Base-by-base conservation (phyloP, 1,140 invertebrate genomes). In the Babylonia areolata region DNA sequence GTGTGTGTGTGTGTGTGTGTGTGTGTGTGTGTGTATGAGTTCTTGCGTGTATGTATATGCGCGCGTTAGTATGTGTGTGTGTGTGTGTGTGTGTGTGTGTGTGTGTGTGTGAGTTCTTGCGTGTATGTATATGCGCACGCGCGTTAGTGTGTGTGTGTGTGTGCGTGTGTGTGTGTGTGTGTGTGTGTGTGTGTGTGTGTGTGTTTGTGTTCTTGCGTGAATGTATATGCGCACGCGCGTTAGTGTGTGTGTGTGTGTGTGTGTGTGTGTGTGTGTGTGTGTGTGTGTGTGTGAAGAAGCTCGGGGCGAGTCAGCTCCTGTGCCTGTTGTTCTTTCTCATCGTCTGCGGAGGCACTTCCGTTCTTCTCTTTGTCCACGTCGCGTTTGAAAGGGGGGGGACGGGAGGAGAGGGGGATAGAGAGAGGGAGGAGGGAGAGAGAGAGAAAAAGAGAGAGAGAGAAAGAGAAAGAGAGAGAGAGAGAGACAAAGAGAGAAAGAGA, bases 401-500 rank as follows among this genome's bases (percentile, higher is more conserved):
- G 35, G 20, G 37, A 37, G 42, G 23, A 39, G 17, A 28, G 31
- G 39, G 12, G 39, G 9, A 15, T 3, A 23, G 77, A 15, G 11
- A 42, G 37, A 42, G 31, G 39, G 37, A 42, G 39, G 39, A 46
- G 39, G 33, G 39, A 46, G 39, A 80, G n/a, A 51, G 78, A 80
- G 78, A 51, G 78, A 80, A n/a, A 31, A 17, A 46, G 78, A 80
- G 78, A 80, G 78, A 80, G 78, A 80, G 78, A 80, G 78, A 51
- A 39, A 80, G 40, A 31, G 78, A 40, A 15, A 11, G n/a, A 46
- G 37, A 46, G 33, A 80, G 9, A 39, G 58, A 64, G 9, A 28
- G 58, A 3, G 28, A 23, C 17, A 28, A 28, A 64, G 58, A 20
- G 9, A 77, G 5, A 20, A 20, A 77, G 15, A 35, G 73, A 31